A percentile compares a stretch with the other conserved stretches of the same genome.
Evolutionary conservation across 2,888 invertebrate genomes (phyloP).

Genomic region (Latrodectus hesperus): DNA sequence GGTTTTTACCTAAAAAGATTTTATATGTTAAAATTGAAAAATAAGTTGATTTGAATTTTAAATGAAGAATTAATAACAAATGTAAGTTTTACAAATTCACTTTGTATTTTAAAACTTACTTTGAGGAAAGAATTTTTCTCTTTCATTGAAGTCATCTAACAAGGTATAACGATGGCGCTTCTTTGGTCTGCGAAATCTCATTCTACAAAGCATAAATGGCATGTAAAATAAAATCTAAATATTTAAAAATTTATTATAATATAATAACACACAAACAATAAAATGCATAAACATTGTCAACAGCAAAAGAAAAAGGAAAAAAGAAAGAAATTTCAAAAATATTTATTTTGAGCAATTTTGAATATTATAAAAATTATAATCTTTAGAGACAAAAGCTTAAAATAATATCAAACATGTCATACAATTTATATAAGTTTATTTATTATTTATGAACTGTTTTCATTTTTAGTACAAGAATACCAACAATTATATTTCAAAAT

Average conservation of each 20-base stretch:
- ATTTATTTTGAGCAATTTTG: too few species aligned
- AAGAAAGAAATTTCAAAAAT: too few species aligned
- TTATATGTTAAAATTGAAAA: background rate
- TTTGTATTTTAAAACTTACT: slow-evolving; percentile 33
- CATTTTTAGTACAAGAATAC: too few species aligned
- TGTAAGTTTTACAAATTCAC: background rate
- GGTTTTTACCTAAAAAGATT: slow-evolving; percentile 47
- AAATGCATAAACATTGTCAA: too few species aligned
- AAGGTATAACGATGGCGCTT: slow-evolving; percentile 74
- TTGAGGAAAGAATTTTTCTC: slow-evolving; percentile 61
- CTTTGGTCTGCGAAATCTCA: slow-evolving; percentile 72
- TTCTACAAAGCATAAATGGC: slow-evolving; percentile 36
- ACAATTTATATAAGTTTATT: too few species aligned
- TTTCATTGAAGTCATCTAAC: slow-evolving; percentile 73
- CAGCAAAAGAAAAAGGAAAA: too few species aligned
- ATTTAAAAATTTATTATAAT: background rate
- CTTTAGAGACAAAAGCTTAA: too few species aligned
- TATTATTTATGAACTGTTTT: too few species aligned
- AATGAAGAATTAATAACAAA: background rate
- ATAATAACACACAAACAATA: background rate
- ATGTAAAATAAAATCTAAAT: too few species aligned
- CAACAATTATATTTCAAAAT: slow-evolving; percentile 22
- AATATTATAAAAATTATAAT: too few species aligned
- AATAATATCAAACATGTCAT: too few species aligned
- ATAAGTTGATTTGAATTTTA: background rate